Evolutionary conservation across 64 coral and sea anemone genomes (phyloP), one percentile per base, ranked within the genome.

Genomic region (Dendrophyllia cribrosa): DNA sequence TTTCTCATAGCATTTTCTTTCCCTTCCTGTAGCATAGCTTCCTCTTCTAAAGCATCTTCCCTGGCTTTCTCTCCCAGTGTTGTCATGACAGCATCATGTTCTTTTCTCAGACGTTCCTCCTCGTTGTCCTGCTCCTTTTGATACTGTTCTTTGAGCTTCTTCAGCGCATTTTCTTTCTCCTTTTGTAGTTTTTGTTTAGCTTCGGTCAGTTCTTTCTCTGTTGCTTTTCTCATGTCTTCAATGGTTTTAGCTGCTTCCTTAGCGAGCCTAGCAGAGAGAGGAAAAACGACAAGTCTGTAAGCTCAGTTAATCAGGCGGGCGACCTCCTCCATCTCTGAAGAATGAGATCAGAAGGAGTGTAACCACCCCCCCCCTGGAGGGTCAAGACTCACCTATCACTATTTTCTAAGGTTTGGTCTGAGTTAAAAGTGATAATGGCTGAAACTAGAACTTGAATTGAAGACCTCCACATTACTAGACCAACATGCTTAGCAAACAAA

Each of bases 11-110:
- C 95, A 58, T 97, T 92, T 34, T 91, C 77, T 26, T 93, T 93
- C 20, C 95, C 95, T 50, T 97, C 92, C 43, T 97, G 87, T 8
- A 97, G 67, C 95, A 97, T 97, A 46, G 95, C 95, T 88, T 97
- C 95, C 53, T 97, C 95, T 53, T 97, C 95, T 55, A 97, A 64
- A 0, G 95, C 88, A 55, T 97, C 95, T 67, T 97, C 88, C 20
- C 81, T 90, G 6, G 92, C 95, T 75, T 94, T 97, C n/a, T 91
- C 88, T 62, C 92, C 88, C 16, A 97, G 56, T 66, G 95, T 97
- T 49, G 91, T 90, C 92, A 97, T 97, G 47, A 97, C 95, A 14
- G 83, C 26, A 49, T 94, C 92, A 51, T 97, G 95, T 79, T 97
- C 52, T 14, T 94, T 69, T 75, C 87, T 86, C 13, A 97, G 46